A percentile compares a stretch with the other conserved stretches of the same genome.
These are phyloP conservation scores for Drosophila lacteicornis DNA, from an alignment of 1,140 invertebrate species.

Conservation along the genomic window DNA sequence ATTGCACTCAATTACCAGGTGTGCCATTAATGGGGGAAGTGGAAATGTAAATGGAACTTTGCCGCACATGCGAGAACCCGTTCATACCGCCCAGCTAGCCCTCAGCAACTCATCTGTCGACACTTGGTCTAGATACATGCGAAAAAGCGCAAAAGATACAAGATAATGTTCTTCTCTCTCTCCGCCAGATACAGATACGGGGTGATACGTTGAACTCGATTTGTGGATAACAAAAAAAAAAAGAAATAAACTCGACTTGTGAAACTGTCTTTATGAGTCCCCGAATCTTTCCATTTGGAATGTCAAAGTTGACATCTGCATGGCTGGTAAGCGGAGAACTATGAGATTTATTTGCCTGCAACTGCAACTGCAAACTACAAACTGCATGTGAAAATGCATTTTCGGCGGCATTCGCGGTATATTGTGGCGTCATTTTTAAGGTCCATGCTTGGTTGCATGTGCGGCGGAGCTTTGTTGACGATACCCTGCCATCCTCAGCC, in stretches of 20 bases:
- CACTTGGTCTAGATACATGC: constrained; percentile 47
- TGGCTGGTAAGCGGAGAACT: constrained; percentile 32
- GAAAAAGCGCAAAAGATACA: constrained; percentile 45
- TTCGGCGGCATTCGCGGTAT: constrained; percentile 43
- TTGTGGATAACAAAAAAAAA: not conserved
- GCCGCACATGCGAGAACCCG: constrained; percentile 61
- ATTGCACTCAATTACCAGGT: constrained; percentile 55
- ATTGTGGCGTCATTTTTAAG: constrained; percentile 66
- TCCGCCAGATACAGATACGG: constrained; percentile 24
- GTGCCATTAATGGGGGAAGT: constrained; percentile 43
- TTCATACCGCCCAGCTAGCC: constrained; percentile 46
- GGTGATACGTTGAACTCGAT: constrained; percentile 26
- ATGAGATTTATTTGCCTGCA: constrained; percentile 42
- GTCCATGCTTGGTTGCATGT: constrained; percentile 59
- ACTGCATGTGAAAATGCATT: constrained; percentile 68
- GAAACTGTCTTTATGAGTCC: constrained; percentile 31
- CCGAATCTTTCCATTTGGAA: constrained; percentile 37
- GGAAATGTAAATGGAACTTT: constrained; percentile 65
- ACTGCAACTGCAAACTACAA: constrained; percentile 13
- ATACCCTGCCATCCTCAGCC: constrained; percentile 13
- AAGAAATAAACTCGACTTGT: constrained; percentile 10
- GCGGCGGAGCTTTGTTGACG: constrained; percentile 37
- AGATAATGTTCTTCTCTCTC: constrained; percentile 42
- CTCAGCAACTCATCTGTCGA: constrained; percentile 33
- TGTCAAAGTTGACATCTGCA: constrained; percentile 71